Conservation (phyloP, 2,113 vertebrate species). For the Stegastes partitus region DNA sequence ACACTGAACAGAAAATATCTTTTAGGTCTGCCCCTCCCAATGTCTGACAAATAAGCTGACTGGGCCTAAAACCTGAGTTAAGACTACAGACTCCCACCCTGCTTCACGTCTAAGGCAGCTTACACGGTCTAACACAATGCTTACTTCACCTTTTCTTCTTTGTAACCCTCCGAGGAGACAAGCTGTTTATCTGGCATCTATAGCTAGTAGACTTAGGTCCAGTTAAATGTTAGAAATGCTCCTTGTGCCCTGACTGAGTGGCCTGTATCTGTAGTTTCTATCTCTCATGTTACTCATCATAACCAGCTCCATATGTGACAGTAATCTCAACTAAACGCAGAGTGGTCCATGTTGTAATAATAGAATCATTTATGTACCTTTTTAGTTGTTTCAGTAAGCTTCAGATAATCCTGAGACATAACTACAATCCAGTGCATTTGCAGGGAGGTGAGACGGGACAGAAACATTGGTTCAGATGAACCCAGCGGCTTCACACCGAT, state of each 20-base stretch:
- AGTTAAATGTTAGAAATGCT: constrained; percentile 23
- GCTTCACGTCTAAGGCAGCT: constrained; percentile 30
- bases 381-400: constrained; percentile 2
- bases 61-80: neutral
- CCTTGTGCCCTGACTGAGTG: constrained; percentile 21
- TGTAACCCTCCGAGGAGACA: neutral
- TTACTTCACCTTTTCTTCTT: neutral
- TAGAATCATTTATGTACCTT: constrained; percentile 2
- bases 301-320: constrained; percentile 1
- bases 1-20: constrained; percentile 2
- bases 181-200: neutral
- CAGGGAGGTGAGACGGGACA: constrained; percentile 27
- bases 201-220: neutral
- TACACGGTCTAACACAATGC: neutral
- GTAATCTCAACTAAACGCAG: constrained; percentile 11
- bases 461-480: neutral
- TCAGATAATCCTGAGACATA: neutral
- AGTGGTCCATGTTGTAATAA: constrained; percentile 14
- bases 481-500: neutral
- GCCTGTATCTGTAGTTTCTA: constrained; percentile 22
- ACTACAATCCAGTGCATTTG: neutral
- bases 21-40: neutral
- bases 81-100: constrained; percentile 10
- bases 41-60: neutral
- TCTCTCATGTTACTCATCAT: neutral